Evolutionary conservation across 2,113 vertebrate species (phyloP), one percentile per base, ranked within the genome.

Genomic region (Xerus inauris): DNA sequence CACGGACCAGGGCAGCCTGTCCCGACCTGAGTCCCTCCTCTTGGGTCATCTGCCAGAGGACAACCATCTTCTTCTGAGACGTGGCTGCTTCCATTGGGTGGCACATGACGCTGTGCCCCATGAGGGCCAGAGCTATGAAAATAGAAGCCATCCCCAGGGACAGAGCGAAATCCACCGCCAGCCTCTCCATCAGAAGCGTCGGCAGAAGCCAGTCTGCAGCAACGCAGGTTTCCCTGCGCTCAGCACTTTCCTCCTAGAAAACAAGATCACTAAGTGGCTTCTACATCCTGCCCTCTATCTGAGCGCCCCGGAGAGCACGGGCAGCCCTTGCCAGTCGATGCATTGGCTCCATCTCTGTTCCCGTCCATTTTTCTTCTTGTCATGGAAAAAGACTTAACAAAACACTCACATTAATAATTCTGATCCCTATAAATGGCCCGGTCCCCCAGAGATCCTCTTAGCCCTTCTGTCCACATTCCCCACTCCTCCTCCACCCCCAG

Each of bases 41-140:
- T n/a, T 49, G 85, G 95, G 45, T 94, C 97, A 96, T 94, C 57
- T 94, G 95, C 82, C 93, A 92, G 92, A 98, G 88, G 67, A 76
- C 96, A 97, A 92, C 86, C 96, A 94, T 83, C 95, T 77, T 97
- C 95, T 90, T 92, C 94, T 0, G 28, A 97, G 96, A 81, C 40
- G 47, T 90, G 30, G 51, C 38, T 47, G 5, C 77, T 91, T 98
- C 94, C 0, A 0, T 96, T 94, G 97, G 97, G 91, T 96, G 87
- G 91, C 97, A 38, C 92, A 97, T 97, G 97, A 98, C 97, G 94
- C 75, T 94, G 64, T n/a, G 94, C 73, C 32, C 59, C 71, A 28
- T 42, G 89, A n/a, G 97, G 97, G 75, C 85, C 89, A 96, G 98
- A 83, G 89, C 92, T 97, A 96, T 98, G 97, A 98, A 98, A 98